Evolutionary conservation across 2,888 invertebrate genomes (phyloP), one percentile per base, ranked within the genome.

Genomic region (Sacculina carcini): DNA sequence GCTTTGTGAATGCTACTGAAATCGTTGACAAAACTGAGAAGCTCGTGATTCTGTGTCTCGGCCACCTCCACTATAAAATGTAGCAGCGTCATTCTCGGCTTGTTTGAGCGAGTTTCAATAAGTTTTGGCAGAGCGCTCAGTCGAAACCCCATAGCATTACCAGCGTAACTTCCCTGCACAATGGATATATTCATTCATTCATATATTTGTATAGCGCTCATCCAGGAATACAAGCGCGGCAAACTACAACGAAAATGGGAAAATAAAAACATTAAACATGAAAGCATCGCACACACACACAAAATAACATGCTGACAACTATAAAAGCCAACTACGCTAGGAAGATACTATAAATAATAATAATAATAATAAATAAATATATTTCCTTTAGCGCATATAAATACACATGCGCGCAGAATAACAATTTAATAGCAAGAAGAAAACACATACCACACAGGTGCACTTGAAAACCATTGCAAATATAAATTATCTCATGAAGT

Each of bases 61-160:
- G 66, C 66, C 46, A 64, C 62, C 39, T 66, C 64, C 12, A 69
- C 67, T 10, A 69, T 59, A 53, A 65, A 69, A 58, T 71, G 70
- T 50, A 71, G 61, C 26, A 71, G 63, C n/a, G 69, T 71, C 62
- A 69, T 63, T 12, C 67, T 58, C 0, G 69, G 68, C 54, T 66
- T 67, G 59, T 71, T 71, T 36, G 70, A 66, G 52, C 68, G 58
- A 5, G 67, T 67, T 50, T 71, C 70, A 36, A 66, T 64, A 48
- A 71, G 59, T 56, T 69, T 68, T 1, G 67, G 63, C 6, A 71
- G 60, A 6, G 69, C 67, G 32, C 62, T 64, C 32, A 71, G 59
- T 51, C 66, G 66, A 58, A 71, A 70, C 1, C 70, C 71, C 6
- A 65, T 65, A 2, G 71, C 71, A 58, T 70, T 67, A 3, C 70